A percentile compares a stretch with the other conserved stretches of the same genome.
phyloP scores from a whole-genome alignment of 2,888 invertebrate species.

The Dicyrtoma fusca region DNA sequence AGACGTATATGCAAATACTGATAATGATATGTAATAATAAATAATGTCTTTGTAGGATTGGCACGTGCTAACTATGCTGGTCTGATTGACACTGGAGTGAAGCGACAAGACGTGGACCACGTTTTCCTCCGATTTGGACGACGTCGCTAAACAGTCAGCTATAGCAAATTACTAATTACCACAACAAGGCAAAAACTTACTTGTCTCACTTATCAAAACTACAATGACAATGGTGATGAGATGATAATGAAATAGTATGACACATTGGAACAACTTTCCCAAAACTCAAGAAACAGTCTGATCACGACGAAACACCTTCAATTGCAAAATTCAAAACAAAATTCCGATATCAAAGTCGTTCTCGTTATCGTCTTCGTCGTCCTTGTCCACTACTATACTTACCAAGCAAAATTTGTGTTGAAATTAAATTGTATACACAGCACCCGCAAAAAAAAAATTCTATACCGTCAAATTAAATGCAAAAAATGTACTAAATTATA shows the following conservation, averaged over 20 bases:
- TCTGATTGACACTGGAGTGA: conserved; percentile 69
- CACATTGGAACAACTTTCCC: neutral
- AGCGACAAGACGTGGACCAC: conserved; percentile 87
- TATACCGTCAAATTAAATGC: too few relatives aligned
- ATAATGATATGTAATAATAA: too few relatives aligned
- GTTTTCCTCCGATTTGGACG: conserved; percentile 87
- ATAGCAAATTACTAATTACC: neutral
- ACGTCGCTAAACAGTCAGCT: conserved; percentile 63
- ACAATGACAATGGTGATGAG: conserved; percentile 14
- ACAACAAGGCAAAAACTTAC: neutral
- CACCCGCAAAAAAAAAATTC: too few relatives aligned
- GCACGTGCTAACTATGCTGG: conserved; percentile 24
- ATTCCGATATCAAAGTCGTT: neutral
- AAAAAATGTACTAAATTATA: too few relatives aligned
- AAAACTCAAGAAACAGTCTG: conserved; percentile 10
- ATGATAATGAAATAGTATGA: conserved; percentile 15
- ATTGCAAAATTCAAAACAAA: neutral
- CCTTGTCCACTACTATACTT: neutral
- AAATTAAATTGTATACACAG: too few relatives aligned
- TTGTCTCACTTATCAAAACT: neutral
- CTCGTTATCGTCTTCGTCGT: conserved; percentile 1
- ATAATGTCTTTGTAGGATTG: conserved; percentile 7
- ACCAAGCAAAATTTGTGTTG: neutral
- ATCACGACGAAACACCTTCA: neutral
- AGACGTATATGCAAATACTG: too few relatives aligned